Conservation (phyloP, 2,113 vertebrate genomes). For the Genyomyrus donnyi region DNA sequence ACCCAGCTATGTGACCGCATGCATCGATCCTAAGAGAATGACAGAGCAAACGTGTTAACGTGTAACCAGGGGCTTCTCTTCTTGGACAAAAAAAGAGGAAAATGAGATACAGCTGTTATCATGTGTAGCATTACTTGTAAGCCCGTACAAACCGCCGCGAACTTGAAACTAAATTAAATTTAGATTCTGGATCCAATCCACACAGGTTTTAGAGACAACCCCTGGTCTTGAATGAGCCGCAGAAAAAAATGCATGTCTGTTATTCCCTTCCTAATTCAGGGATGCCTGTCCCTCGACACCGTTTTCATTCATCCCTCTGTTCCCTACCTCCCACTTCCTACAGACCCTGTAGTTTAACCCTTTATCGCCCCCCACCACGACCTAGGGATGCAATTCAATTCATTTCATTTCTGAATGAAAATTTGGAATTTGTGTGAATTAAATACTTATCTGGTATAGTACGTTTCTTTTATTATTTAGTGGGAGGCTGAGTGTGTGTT, state of each 20-base stretch:
- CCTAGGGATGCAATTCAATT: not conserved
- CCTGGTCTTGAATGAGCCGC: not conserved
- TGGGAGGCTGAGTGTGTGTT: not conserved
- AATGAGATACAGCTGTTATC: not conserved
- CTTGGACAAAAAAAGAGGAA: not conserved
- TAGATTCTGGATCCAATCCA: not conserved
- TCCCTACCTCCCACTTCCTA: slow-evolving; percentile 25
- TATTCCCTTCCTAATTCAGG: slow-evolving; percentile 6
- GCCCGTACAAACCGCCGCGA: not conserved
- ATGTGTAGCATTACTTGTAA: not conserved
- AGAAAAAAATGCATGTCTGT: not conserved
- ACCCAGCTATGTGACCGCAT: not conserved
- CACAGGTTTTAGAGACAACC: not conserved
- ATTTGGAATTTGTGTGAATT: not conserved
- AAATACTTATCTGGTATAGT: not conserved
- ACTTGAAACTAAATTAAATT: not conserved
- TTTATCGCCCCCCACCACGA: slow-evolving; percentile 31
- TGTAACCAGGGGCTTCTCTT: not conserved
- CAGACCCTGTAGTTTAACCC: slow-evolving; percentile 35
- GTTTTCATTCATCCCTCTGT: slow-evolving; percentile 1
- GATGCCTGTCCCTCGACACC: not conserved
- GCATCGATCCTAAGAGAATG: not conserved
- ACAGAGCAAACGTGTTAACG: not conserved
- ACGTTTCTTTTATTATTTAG: not conserved
- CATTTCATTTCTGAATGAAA: not conserved